Evolutionary conservation across 2,797 vertebrate genomes (phyloP).

Genomic region (Graptemys geographica): DNA sequence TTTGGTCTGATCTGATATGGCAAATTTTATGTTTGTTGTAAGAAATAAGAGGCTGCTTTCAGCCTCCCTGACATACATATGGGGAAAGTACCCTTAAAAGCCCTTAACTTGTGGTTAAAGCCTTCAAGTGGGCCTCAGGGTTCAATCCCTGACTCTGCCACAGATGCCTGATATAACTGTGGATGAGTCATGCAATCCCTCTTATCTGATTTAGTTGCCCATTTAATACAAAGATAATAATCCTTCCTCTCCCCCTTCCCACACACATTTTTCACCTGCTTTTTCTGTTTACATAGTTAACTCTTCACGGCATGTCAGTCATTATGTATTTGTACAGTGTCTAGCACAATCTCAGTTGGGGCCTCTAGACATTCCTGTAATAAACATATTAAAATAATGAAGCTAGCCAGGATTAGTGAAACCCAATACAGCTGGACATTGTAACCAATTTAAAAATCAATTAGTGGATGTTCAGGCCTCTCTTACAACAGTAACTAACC

Average conservation of each 20-base stretch:
- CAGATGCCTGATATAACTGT: background rate
- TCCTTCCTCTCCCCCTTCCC: accelerated
- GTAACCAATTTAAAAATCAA: background rate
- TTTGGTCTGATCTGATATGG: background rate
- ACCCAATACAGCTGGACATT: background rate
- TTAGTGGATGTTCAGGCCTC: background rate
- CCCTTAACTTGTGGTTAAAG: background rate
- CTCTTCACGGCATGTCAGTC: background rate
- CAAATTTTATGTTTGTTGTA: background rate
- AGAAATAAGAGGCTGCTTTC: conserved; percentile 17
- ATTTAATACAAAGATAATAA: background rate
- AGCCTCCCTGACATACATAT: background rate
- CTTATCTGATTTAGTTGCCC: conserved; percentile 1
- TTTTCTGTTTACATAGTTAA: conserved; percentile 21
- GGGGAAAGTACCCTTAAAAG: background rate
- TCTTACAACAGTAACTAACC: background rate
- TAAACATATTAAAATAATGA: background rate
- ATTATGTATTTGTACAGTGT: background rate
- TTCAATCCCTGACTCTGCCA: conserved; percentile 10
- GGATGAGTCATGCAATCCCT: background rate
- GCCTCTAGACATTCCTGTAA: background rate
- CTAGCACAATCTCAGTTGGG: background rate
- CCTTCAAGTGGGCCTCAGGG: background rate
- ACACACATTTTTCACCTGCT: conserved; percentile 43
- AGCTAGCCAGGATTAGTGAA: background rate